A percentile compares a stretch with the other conserved stretches of the same genome.
These are phyloP conservation scores for Rafetus swinhoei DNA, from an alignment of 2,113 vertebrate genomes.

Conservation along the genomic window DNA sequence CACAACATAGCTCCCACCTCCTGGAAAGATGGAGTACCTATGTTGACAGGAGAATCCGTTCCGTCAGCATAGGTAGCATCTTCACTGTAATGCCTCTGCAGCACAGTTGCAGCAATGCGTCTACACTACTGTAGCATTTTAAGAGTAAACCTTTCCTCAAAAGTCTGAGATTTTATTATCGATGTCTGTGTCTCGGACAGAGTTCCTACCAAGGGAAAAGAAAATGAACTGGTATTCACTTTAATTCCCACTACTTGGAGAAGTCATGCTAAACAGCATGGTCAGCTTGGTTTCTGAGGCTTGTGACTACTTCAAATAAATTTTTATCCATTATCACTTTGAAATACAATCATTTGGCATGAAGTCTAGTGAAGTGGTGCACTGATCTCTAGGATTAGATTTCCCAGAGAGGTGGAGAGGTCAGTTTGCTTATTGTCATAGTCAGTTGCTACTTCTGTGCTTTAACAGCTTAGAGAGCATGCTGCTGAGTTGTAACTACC, in stretches of 20 bases:
- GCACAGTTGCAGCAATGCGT: background rate
- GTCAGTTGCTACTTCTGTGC: background rate
- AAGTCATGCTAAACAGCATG: background rate
- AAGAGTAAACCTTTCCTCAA: background rate
- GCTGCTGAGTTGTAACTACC: background rate
- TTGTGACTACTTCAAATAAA: conserved; percentile 14
- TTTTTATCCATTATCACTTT: conserved; percentile 51
- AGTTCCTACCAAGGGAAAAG: background rate
- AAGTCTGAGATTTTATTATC: background rate
- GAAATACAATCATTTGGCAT: background rate
- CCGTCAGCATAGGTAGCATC: background rate
- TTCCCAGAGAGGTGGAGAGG: background rate
- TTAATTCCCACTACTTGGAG: accelerated
- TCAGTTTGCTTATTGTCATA: background rate
- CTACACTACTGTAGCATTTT: background rate
- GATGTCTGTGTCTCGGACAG: background rate
- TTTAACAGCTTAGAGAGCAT: background rate
- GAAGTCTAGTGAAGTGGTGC: background rate
- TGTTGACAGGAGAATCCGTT: background rate
- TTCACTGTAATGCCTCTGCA: background rate
- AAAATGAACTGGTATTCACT: background rate
- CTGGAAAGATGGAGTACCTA: background rate
- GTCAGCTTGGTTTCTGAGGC: background rate
- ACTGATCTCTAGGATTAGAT: background rate
- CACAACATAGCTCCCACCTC: background rate